These are phyloP conservation scores for Irena cyanogastra DNA, from an alignment of 2,113 vertebrate genomes.

Conservation along the genomic window DNA sequence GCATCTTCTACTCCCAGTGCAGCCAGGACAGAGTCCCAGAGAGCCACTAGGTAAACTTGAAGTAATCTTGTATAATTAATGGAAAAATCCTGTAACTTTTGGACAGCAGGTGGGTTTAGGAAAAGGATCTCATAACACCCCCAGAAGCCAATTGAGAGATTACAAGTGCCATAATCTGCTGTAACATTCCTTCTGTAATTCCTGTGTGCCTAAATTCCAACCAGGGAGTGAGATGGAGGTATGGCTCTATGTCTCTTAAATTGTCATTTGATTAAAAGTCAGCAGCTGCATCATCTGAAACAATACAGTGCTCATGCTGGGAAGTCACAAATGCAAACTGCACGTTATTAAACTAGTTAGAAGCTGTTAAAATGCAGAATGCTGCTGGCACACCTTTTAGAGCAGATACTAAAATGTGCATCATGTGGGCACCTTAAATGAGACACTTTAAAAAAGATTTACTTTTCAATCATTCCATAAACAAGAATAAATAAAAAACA, in stretches of 20 bases:
- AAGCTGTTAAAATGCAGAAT: conserved; percentile 33
- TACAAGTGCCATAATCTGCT: neutral
- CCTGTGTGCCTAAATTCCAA: neutral
- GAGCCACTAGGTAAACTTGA: neutral
- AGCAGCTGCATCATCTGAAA: conserved; percentile 40
- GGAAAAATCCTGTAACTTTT: conserved; percentile 1
- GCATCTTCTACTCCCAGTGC: neutral
- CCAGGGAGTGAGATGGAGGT: neutral
- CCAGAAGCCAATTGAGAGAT: neutral
- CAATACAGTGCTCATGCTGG: conserved; percentile 22
- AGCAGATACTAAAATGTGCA: conserved; percentile 26
- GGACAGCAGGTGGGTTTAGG: conserved; percentile 5
- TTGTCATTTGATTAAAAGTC: conserved; percentile 54
- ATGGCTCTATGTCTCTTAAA: neutral
- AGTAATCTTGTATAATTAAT: conserved; percentile 10
- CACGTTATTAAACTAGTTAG: conserved; percentile 43
- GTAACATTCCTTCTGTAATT: neutral
- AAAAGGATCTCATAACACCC: neutral
- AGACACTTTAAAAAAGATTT: neutral
- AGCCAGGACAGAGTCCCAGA: neutral
- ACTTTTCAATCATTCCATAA: conserved; percentile 29
- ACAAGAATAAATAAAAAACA: conserved; percentile 43
- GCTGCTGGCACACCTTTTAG: conserved; percentile 44
- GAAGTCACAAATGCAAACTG: conserved; percentile 31
- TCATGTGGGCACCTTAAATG: neutral